Base-by-base conservation (phyloP, 1,140 invertebrate genomes). In the Bombus picipes region DNA sequence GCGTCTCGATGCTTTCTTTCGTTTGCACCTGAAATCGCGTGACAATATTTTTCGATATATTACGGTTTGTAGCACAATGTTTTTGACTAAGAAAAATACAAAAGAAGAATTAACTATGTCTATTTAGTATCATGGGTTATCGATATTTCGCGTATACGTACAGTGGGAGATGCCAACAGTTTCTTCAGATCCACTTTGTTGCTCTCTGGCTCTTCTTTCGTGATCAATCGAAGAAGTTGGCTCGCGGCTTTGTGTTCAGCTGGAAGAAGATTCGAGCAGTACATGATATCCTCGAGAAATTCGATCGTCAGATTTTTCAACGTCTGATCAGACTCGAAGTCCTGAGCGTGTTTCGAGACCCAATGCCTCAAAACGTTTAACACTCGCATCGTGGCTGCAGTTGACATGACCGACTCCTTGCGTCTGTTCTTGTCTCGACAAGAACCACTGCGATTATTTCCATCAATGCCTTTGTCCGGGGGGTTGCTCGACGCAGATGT, bases 381-480 rank as follows among this genome's bases (percentile, higher is more conserved):
- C 1, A 99, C 98, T 89, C 98, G 94, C 98, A 99, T 99, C 0
- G 98, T 99, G 41, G 98, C 98, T 39, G 98, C 98, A 5, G 98
- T 98, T 53, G 97, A 98, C 91, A 98, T 98, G 12, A 99, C 97
- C 28, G 97, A 98, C 92, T 98, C 98, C 88, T 98, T 97, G 79
- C 97, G 95, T 34, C 96, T 94, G 43, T 93, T 94, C 72, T 94
- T 94, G 43, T 96, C 95, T 1, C 94, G 91, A 82, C 91, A 94
- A 2, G 93, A 94, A n/a, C 92, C 92, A 68, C 85, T 68, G 88
- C 94, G 79, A 93, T 94, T 75, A 94, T 94, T 79, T 89, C 94
- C 78, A 92, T 95, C 68, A 85, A 92, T 18, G 32, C 93, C 93
- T 59, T 95, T 94, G 92, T 97, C 97, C 0, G 97, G 95, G 3